Base-by-base conservation (phyloP, 2,888 invertebrate species). In the Elmis aenea region DNA sequence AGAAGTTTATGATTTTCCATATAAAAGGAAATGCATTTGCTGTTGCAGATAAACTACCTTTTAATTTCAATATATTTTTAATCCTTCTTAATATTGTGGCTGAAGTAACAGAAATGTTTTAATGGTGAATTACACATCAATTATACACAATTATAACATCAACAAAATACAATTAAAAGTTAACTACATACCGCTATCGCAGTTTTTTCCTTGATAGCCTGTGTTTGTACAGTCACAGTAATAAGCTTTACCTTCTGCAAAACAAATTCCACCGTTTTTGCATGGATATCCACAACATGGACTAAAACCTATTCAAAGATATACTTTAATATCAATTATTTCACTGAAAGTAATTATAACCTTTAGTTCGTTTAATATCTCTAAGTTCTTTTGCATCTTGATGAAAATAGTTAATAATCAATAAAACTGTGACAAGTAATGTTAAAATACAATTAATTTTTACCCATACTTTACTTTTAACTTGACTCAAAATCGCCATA, bases 381-480 rank as follows among this genome's bases (percentile, higher is more conserved):
- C n/a, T n/a, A n/a, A n/a, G n/a, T n/a, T n/a, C n/a, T n/a, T n/a
- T n/a, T n/a, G n/a, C n/a, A n/a, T n/a, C n/a, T n/a, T n/a, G n/a
- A n/a, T n/a, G n/a, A 9, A 35, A 18, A 18, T 13, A 14, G 13
- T 11, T 8, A 10, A 22, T 1, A 5, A 40, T 8, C 3, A 35
- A 11, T 23, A 35, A 14, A 22, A 35, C 13, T 8, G 22, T 13
- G 13, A 38, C 6, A 6, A 33, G 4, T 10, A 10, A 5, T 8
- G 40, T 35, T 20, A 40, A 13, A 13, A 13, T 11, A 16, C 34
- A 40, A 26, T 40, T 35, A 16, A 40, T 13, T 40, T 31, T 40
- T 16, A 40, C 9, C 40, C 26, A 34, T 11, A 29, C 24, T 2
- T 22, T 29, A 35, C 28, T 40, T 35, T 25, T 34, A 30, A 40